A percentile compares a stretch with the other conserved stretches of the same genome.
Evolutionary conservation across 2,888 invertebrate genomes (phyloP).

Genomic region (Prionchulus punctatus): DNA sequence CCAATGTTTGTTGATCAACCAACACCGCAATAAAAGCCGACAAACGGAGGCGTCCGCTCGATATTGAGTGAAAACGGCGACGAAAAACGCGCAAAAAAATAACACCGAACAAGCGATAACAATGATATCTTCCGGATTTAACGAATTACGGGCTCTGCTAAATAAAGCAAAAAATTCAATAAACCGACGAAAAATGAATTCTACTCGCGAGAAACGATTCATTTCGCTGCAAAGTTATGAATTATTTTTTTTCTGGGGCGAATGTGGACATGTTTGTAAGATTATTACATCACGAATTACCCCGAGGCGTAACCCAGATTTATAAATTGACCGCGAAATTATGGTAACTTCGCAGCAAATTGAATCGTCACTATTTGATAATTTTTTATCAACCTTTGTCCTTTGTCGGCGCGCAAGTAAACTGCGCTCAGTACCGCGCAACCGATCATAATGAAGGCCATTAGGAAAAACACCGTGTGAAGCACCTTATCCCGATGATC

Average conservation of each 20-base stretch:
- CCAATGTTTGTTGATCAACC: constrained; percentile 27
- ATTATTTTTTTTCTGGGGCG: neutral
- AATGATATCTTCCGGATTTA: constrained; percentile 35
- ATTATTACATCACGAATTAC: no score
- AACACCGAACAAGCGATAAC: constrained; percentile 41
- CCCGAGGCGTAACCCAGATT: no score
- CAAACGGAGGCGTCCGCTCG: constrained; percentile 25
- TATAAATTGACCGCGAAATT: no score
- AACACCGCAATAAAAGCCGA: constrained; percentile 17
- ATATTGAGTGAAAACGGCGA: constrained; percentile 39
- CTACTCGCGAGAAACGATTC: neutral
- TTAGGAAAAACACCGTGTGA: constrained; percentile 39
- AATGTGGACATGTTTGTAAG: no score
- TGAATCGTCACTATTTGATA: no score
- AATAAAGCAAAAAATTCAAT: neutral
- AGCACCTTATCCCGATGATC: constrained; percentile 38
- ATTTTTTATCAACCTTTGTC: neutral
- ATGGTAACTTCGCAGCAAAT: no score
- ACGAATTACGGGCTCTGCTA: constrained; percentile 10
- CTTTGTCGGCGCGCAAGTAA: constrained; percentile 14
- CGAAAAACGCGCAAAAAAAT: constrained; percentile 43
- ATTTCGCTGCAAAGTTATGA: neutral
- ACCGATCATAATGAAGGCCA: constrained; percentile 38
- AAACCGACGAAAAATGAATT: neutral
- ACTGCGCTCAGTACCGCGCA: constrained; percentile 19